phyloP scores from a whole-genome alignment of 1,140 invertebrate genomes.

The Leptestheria dahalacensis region DNA sequence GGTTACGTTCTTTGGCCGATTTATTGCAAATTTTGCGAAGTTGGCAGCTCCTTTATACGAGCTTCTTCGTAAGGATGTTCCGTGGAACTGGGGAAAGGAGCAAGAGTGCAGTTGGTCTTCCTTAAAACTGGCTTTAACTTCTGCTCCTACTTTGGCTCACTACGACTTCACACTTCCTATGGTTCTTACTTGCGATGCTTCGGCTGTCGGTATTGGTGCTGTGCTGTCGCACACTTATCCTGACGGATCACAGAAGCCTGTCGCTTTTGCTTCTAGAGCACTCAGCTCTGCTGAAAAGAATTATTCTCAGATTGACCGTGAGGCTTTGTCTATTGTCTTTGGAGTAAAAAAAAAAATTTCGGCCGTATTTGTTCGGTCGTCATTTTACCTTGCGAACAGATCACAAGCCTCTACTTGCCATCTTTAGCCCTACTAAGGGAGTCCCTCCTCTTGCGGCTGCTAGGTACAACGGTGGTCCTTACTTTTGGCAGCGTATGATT shows the following conservation, averaged over 20 bases:
- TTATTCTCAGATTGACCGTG: conserved; percentile 28
- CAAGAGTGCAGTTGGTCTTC: not conserved
- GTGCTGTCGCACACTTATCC: conserved; percentile 28
- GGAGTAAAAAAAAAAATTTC: conserved; percentile 27
- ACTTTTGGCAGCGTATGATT: conserved; percentile 25
- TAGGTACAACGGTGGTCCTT: conserved; percentile 29
- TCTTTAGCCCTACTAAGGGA: conserved; percentile 21
- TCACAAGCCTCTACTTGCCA: conserved; percentile 26
- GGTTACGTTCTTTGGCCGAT: not conserved
- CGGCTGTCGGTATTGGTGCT: conserved; percentile 28
- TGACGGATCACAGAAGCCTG: conserved; percentile 29
- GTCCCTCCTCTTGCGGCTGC: conserved; percentile 23
- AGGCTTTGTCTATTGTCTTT: conserved; percentile 26
- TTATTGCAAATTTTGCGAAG: not conserved
- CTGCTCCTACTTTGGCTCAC: conserved; percentile 23
- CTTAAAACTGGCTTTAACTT: conserved; percentile 6
- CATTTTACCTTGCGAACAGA: conserved; percentile 29
- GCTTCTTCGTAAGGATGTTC: not conserved
- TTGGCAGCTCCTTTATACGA: not conserved
- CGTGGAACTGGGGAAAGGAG: not conserved
- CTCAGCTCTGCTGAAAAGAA: conserved; percentile 21
- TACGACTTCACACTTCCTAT: conserved; percentile 32
- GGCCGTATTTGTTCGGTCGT: conserved; percentile 25
- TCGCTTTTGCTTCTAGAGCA: conserved; percentile 31
- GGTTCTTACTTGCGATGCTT: conserved; percentile 31